These are phyloP conservation scores for Phalacrocorax pelagicus DNA, from an alignment of 2,113 vertebrate genomes.

Conservation along the genomic window DNA sequence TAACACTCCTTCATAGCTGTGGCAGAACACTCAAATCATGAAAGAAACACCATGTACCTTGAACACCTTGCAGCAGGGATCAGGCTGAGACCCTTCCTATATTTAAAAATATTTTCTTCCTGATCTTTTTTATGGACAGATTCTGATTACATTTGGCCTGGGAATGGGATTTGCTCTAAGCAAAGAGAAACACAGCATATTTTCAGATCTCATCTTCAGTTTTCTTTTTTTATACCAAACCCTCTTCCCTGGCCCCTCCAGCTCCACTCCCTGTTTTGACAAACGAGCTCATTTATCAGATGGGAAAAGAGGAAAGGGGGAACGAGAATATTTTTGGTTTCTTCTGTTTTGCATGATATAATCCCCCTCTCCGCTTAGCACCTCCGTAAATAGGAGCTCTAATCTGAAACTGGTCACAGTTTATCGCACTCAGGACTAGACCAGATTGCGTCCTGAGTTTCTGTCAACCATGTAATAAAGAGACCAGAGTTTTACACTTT, in stretches of 20 bases:
- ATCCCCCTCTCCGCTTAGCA: not conserved
- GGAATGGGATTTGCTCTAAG: not conserved
- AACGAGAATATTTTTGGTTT: slow-evolving; percentile 11
- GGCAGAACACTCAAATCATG: not conserved
- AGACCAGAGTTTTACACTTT: not conserved
- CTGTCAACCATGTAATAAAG: not conserved
- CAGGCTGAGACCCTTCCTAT: not conserved
- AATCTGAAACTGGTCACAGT: slow-evolving; percentile 18
- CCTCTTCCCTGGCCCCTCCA: not conserved
- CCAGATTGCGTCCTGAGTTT: not conserved
- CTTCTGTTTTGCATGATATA: slow-evolving; percentile 32
- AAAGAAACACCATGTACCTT: not conserved
- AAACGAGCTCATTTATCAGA: slow-evolving; percentile 31
- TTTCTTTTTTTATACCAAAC: slow-evolving; percentile 4
- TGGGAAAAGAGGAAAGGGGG: not conserved
- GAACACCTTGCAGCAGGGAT: not conserved
- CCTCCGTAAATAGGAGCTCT: slow-evolving; percentile 11
- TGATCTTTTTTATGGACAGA: not conserved
- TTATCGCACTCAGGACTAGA: not conserved
- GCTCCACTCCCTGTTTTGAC: slow-evolving; percentile 10
- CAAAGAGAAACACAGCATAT: not conserved
- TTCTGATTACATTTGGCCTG: not conserved
- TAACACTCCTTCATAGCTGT: slow-evolving; percentile 14
- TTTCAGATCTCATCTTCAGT: not conserved
- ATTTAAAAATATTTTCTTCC: not conserved